Evolutionary conservation across 1,140 invertebrate species (phyloP).

Genomic region (Conus betulinus): DNA sequence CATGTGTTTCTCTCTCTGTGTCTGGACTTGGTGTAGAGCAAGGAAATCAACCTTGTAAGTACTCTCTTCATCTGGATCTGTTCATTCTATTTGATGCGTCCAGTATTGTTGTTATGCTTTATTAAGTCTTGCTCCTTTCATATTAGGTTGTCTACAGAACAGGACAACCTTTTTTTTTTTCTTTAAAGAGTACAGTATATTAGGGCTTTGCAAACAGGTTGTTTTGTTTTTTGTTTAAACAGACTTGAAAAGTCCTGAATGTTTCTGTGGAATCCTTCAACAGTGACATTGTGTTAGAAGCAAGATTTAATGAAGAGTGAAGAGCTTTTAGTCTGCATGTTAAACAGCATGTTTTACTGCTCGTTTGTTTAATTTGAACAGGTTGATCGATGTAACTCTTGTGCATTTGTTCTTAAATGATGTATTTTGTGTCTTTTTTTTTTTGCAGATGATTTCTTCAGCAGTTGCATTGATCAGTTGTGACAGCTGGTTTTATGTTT

Average conservation of each 20-base stretch:
- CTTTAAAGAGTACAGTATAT: no score
- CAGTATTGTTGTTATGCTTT: background rate
- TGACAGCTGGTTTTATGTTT: background rate
- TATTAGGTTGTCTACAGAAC: background rate
- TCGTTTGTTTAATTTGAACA: background rate
- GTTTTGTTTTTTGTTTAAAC: no score
- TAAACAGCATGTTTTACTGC: background rate
- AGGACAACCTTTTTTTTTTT: no score
- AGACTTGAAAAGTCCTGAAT: no score
- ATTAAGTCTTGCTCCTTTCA: conserved; percentile 13
- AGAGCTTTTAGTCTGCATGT: background rate
- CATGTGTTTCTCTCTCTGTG: conserved; percentile 47
- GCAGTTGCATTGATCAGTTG: background rate
- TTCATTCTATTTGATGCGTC: background rate
- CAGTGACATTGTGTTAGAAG: background rate
- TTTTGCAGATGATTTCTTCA: conserved; percentile 1
- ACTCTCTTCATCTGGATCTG: conserved; percentile 37
- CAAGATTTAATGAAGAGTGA: background rate
- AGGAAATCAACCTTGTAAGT: conserved; percentile 74
- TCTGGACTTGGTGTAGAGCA: conserved; percentile 58
- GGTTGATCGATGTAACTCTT: background rate
- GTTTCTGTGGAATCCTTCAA: no score
- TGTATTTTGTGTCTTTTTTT: conserved; percentile 2
- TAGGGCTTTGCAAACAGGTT: no score
- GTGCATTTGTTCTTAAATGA: background rate